Percentiles rank a stretch among this genome's conserved stretches.
Evolutionary conservation across 2,888 invertebrate species (phyloP).

Genomic region (Hyposoter didymator): DNA sequence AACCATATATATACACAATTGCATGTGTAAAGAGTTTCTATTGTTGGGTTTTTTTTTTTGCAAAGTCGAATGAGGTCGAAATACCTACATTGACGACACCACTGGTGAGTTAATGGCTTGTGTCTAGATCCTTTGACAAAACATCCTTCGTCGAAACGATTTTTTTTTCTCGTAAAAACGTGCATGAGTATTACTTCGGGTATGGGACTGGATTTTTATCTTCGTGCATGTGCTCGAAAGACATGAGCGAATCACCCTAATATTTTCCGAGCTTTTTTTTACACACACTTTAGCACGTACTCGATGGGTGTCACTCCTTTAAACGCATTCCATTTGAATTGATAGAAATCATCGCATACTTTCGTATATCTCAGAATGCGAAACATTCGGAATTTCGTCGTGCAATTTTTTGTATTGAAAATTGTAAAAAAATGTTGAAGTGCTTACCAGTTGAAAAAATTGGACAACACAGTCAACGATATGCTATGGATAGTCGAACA

Average conservation of each 20-base stretch:
- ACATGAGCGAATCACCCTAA: neutral
- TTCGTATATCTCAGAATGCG: neutral
- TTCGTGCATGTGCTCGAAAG: neutral
- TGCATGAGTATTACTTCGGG: slow-evolving; percentile 26
- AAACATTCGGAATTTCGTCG: neutral
- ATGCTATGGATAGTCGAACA: neutral
- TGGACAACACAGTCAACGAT: neutral
- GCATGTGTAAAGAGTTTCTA: slow-evolving; percentile 24
- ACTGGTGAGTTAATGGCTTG: slow-evolving; percentile 1
- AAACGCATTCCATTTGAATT: neutral
- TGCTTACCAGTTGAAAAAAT: neutral
- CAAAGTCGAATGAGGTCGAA: slow-evolving; percentile 47
- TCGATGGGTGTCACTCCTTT: neutral
- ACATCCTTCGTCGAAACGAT: slow-evolving; percentile 48
- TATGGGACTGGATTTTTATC: slow-evolving; percentile 10
- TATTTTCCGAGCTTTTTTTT: neutral
- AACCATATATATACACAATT: neutral
- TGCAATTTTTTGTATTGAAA: neutral
- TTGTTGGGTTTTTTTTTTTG: slow-evolving; percentile 3
- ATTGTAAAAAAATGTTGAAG: neutral
- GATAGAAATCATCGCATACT: neutral
- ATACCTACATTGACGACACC: slow-evolving; percentile 41
- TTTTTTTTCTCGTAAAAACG: slow-evolving; percentile 60
- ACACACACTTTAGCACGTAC: neutral
- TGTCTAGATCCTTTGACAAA: slow-evolving; percentile 33